Evolutionary conservation across 2,888 invertebrate genomes (phyloP).

Genomic region (Nebria salina): DNA sequence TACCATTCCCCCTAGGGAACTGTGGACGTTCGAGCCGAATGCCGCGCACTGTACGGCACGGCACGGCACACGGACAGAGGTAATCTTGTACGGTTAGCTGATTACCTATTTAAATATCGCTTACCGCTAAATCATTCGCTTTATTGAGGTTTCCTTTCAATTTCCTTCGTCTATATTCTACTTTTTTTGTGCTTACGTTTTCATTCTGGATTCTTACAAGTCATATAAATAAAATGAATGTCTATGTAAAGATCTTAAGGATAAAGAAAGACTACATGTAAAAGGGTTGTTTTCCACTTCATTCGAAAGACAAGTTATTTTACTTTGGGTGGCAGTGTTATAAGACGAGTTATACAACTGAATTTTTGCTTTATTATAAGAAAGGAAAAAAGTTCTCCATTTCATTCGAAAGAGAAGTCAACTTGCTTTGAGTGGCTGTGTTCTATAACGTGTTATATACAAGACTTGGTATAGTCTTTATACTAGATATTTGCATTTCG

Average conservation of each 20-base stretch:
- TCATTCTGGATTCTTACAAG: not conserved
- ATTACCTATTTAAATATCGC: conserved; percentile 51
- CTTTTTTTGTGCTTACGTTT: not conserved
- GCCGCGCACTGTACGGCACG: not conserved
- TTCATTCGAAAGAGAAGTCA: too few species aligned
- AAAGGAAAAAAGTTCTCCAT: too few species aligned
- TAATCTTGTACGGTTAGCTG: conserved; percentile 48
- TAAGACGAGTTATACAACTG: too few species aligned
- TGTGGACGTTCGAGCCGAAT: conserved; percentile 9
- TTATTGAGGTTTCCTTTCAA: conserved; percentile 47
- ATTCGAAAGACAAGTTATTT: too few species aligned
- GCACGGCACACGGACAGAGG: conserved; percentile 18
- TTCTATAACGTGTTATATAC: too few species aligned
- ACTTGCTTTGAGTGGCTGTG: too few species aligned
- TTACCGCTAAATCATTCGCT: conserved; percentile 47
- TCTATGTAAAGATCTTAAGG: too few species aligned
- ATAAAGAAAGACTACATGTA: too few species aligned
- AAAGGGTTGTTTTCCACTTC: too few species aligned
- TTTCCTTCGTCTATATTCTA: conserved; percentile 22
- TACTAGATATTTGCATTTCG: conserved; percentile 2
- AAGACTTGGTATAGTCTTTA: not conserved
- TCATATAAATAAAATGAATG: not conserved
- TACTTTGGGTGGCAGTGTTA: too few species aligned
- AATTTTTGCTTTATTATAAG: too few species aligned
- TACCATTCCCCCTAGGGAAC: conserved; percentile 42